These are phyloP conservation scores for Heteromormyrus szaboi DNA, from an alignment of 2,797 vertebrate species.

Conservation along the genomic window DNA sequence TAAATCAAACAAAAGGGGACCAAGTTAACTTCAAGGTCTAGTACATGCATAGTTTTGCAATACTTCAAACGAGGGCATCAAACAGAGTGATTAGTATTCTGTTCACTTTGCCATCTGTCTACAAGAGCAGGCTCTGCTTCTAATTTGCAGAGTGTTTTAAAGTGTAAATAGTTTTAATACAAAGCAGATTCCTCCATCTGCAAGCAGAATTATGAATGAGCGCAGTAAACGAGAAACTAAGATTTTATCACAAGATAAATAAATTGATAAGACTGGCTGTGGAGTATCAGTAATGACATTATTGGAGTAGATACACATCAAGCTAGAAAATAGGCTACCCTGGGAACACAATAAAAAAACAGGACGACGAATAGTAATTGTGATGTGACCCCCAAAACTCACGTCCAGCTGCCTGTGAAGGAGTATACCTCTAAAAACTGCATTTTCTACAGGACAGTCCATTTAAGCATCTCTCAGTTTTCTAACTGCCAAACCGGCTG, in stretches of 20 bases:
- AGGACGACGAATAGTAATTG: neutral
- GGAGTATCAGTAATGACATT: constrained; percentile 17
- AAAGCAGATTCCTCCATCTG: constrained; percentile 40
- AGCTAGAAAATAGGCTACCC: neutral
- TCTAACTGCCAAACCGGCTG: constrained; percentile 20
- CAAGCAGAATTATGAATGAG: constrained; percentile 21
- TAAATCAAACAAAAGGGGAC: constrained; percentile 33
- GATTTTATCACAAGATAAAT: constrained; percentile 24
- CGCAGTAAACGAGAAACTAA: constrained; percentile 19
- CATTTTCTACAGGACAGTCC: constrained; percentile 1
- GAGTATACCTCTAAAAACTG: neutral
- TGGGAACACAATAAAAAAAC: neutral
- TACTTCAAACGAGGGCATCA: constrained; percentile 44
- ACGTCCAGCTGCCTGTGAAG: neutral
- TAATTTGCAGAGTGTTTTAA: constrained; percentile 40
- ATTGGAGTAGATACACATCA: neutral
- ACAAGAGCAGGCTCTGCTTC: constrained; percentile 37
- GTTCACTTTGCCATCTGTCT: constrained; percentile 38
- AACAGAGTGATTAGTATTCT: constrained; percentile 43
- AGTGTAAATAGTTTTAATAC: constrained; percentile 45
- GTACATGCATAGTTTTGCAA: constrained; percentile 22
- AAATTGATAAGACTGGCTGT: constrained; percentile 5
- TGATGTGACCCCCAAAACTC: neutral
- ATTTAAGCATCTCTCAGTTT: neutral
- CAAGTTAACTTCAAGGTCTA: constrained; percentile 25